A percentile compares a stretch with the other conserved stretches of the same genome.
Conservation (phyloP, 2,113 vertebrate species). For the Eurystomus gularis region DNA sequence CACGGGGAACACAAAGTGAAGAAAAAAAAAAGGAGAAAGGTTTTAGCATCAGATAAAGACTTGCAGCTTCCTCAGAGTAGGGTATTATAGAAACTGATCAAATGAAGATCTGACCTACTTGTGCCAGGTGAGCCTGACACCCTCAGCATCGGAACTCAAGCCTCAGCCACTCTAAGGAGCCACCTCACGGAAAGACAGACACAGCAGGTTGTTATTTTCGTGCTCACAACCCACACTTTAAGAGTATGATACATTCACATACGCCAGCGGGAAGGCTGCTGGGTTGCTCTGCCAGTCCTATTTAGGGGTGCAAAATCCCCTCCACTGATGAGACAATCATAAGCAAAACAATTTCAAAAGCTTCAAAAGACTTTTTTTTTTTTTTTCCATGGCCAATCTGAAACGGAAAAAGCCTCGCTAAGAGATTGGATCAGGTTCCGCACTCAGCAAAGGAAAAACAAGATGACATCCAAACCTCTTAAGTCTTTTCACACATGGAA, state of each 20-base stretch:
- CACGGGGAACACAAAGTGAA: not conserved
- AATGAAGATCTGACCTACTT: not conserved
- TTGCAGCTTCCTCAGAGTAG: not conserved
- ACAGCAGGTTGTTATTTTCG: not conserved
- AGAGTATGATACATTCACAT: not conserved
- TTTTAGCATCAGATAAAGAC: not conserved
- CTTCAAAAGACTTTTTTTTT: not conserved
- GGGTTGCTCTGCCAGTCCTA: not conserved
- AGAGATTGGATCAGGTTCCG: not conserved
- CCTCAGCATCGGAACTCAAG: not conserved
- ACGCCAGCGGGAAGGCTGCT: not conserved
- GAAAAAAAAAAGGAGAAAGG: not conserved
- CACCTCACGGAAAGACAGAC: not conserved
- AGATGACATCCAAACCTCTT: conserved; percentile 10
- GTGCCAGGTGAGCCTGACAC: not conserved
- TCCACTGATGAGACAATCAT: not conserved
- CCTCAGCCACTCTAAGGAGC: not conserved
- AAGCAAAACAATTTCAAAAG: not conserved
- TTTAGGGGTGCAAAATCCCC: not conserved
- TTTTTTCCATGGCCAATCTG: not conserved
- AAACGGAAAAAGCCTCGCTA: not conserved
- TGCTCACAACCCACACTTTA: not conserved
- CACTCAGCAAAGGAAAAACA: conserved; percentile 9
- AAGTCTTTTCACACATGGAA: conserved; percentile 52
- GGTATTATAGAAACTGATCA: not conserved